phyloP scores from a whole-genome alignment of 2,113 vertebrate genomes.

The Phainopepla nitens region DNA sequence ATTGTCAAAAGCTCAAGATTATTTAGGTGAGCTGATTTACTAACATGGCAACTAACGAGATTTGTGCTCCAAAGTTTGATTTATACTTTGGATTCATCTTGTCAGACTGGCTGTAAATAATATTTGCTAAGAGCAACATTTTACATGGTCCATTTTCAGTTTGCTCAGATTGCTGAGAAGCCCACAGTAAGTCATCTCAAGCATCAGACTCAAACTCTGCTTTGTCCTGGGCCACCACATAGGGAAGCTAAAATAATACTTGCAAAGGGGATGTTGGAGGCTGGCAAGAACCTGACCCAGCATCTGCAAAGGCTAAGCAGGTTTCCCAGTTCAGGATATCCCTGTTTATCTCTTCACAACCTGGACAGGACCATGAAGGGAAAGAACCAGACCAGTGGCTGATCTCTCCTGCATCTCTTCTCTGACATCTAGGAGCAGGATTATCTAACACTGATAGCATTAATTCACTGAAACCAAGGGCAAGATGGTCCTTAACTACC shows the following conservation, averaged over 20 bases:
- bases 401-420: neutral
- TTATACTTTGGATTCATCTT: constrained; percentile 40
- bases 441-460: neutral
- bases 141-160: constrained; percentile 14
- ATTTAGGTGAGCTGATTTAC: constrained; percentile 70
- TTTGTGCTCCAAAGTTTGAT: constrained; percentile 56
- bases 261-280: neutral
- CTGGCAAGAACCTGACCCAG: neutral
- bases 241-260: neutral
- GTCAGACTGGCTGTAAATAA: constrained; percentile 39
- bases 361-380: neutral
- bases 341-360: neutral
- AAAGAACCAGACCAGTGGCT: neutral
- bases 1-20: constrained; percentile 46
- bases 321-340: neutral
- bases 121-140: constrained; percentile 40
- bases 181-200: neutral
- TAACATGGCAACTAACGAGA: constrained; percentile 47
- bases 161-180: neutral
- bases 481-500: neutral
- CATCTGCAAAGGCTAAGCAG: neutral
- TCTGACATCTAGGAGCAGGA: neutral
- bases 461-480: neutral
- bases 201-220: neutral
- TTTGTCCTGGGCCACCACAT: neutral